A percentile compares a stretch with the other conserved stretches of the same genome.
These are phyloP conservation scores for Falco columbarius DNA, from an alignment of 2,797 vertebrate genomes.

Conservation along the genomic window DNA sequence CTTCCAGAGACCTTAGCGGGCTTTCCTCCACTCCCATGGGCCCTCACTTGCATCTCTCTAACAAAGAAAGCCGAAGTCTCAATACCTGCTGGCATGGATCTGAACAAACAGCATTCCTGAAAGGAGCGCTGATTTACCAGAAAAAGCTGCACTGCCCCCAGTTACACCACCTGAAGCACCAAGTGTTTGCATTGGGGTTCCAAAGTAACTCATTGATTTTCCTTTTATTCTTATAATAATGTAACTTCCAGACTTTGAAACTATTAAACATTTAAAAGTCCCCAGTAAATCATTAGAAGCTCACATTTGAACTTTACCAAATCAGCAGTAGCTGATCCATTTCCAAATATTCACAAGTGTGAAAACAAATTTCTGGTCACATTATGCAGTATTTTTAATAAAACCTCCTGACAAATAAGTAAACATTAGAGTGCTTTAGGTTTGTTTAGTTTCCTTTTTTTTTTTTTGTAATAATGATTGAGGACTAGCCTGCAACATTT, in stretches of 20 bases:
- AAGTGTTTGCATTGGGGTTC: background rate
- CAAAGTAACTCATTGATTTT: background rate
- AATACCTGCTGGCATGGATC: background rate
- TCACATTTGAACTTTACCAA: background rate
- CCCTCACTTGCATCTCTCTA: background rate
- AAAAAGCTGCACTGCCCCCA: background rate
- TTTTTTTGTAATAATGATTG: background rate
- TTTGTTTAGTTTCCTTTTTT: background rate
- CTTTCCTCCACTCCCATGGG: background rate
- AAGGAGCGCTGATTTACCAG: background rate
- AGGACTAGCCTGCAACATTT: background rate
- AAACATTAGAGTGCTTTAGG: background rate
- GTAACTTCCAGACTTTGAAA: background rate
- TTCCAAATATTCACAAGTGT: background rate
- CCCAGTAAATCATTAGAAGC: background rate
- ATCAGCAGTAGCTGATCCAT: background rate
- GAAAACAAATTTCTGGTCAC: background rate
- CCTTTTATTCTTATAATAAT: background rate
- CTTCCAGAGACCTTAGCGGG: background rate
- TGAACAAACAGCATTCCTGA: background rate
- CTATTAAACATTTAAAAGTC: background rate
- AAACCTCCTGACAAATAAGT: background rate
- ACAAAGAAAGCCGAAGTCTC: background rate
- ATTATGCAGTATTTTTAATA: background rate
- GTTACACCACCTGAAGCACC: background rate